Percentiles rank a stretch among this genome's conserved stretches.
Evolutionary conservation across 1,140 invertebrate genomes (phyloP).

Genomic region (Ridgeia piscesae): DNA sequence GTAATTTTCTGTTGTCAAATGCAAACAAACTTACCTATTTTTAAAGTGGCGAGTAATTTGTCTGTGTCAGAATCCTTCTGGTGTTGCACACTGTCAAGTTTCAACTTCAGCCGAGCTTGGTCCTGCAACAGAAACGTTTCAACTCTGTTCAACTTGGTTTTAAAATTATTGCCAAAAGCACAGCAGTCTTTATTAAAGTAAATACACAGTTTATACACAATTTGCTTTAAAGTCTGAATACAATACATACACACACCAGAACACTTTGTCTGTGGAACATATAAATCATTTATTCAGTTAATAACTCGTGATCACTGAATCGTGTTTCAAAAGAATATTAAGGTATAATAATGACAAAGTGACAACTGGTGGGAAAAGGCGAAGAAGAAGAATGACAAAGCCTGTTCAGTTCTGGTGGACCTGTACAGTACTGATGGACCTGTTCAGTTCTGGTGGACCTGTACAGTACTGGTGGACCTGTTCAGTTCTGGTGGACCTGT

Average conservation of each 20-base stretch:
- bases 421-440: too few species aligned
- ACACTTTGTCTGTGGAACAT: neutral
- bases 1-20: neutral
- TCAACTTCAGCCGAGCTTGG: conserved; percentile 37
- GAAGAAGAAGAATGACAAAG: too few species aligned
- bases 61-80: conserved; percentile 42
- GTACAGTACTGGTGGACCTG: too few species aligned
- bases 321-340: too few species aligned
- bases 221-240: too few species aligned
- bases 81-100: conserved; percentile 35
- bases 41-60: conserved; percentile 35
- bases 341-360: too few species aligned
- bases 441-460: too few species aligned
- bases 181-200: neutral
- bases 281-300: neutral
- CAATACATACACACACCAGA: too few species aligned
- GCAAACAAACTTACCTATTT: conserved; percentile 35
- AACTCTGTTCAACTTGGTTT: neutral
- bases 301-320: neutral
- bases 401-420: too few species aligned
- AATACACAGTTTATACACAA: too few species aligned
- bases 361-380: too few species aligned
- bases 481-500: too few species aligned
- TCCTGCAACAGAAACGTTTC: conserved; percentile 29
- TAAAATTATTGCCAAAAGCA: neutral